phyloP scores from a whole-genome alignment of 2,888 invertebrate genomes.

The Sphecodes monilicornis region DNA sequence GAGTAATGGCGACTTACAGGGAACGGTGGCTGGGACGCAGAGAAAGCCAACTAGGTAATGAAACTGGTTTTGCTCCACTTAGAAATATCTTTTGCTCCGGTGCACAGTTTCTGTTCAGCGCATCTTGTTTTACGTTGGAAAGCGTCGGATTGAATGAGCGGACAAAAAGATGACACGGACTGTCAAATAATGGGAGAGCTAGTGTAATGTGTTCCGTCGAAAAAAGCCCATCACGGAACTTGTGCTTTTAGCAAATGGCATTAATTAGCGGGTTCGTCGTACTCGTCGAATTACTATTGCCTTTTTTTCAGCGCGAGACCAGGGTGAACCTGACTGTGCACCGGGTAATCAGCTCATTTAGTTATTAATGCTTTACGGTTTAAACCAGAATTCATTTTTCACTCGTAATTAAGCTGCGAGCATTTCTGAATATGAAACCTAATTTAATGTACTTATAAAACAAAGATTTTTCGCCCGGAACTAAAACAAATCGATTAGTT shows the following conservation, averaged over 20 bases:
- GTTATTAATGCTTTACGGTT: not conserved
- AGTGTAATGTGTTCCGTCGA: not conserved
- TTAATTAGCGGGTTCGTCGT: not conserved
- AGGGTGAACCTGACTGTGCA: not conserved
- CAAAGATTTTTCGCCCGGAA: not conserved
- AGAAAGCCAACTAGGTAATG: not conserved
- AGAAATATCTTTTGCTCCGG: slow-evolving; percentile 7
- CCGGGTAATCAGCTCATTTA: not conserved
- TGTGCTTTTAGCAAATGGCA: not conserved
- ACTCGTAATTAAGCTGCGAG: not conserved
- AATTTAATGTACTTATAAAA: not conserved
- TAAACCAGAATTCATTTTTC: not conserved
- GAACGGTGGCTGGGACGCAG: not conserved
- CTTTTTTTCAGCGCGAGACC: not conserved
- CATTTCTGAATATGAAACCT: not conserved
- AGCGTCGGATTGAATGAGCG: slow-evolving; percentile 48
- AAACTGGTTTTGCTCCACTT: slow-evolving; percentile 14
- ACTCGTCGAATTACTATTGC: not conserved
- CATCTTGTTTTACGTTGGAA: slow-evolving; percentile 45
- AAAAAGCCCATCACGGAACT: not conserved
- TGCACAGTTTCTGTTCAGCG: slow-evolving; percentile 26
- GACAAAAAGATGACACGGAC: slow-evolving; percentile 26
- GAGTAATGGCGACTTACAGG: not conserved
- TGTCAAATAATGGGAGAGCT: slow-evolving; percentile 29
- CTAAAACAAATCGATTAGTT: not conserved